Percentiles rank a stretch among this genome's conserved stretches.
phyloP scores from a whole-genome alignment of 2,113 vertebrate genomes.

The Pelobates fuscus region DNA sequence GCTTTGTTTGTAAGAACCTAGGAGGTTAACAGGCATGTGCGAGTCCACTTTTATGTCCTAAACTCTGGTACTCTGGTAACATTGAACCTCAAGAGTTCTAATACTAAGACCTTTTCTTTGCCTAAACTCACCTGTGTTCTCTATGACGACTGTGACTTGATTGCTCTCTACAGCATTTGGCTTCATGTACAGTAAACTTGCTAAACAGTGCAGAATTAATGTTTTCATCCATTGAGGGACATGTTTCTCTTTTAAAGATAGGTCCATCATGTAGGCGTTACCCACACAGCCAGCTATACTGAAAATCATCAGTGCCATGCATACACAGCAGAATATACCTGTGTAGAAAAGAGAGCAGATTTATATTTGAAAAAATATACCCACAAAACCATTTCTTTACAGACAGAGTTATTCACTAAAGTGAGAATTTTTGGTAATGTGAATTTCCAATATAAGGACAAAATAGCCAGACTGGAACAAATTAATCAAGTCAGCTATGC shows the following conservation, averaged over 20 bases:
- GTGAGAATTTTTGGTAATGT: no score
- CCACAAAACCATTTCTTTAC: no score
- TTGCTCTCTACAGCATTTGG: neutral
- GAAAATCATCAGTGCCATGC: conserved; percentile 76
- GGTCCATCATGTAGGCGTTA: conserved; percentile 74
- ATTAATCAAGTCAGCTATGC: no score
- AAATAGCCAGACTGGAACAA: no score
- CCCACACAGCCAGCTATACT: conserved; percentile 76
- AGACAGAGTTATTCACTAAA: no score
- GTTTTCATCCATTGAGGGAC: conserved; percentile 10
- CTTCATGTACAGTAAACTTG: neutral
- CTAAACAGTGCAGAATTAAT: neutral
- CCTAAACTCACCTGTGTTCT: fast-evolving
- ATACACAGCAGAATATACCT: conserved; percentile 78
- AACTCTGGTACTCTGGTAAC: no score
- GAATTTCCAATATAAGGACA: no score
- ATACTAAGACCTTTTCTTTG: neutral
- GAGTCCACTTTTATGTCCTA: no score
- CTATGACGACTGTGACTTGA: neutral
- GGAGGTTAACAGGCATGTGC: no score
- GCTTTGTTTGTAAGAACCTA: no score
- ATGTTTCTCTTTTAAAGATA: conserved; percentile 45
- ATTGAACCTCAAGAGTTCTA: no score
- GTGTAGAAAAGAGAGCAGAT: neutral
- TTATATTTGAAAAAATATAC: no score